These are phyloP conservation scores for Papilio demoleus DNA, from an alignment of 2,888 invertebrate species.

Conservation along the genomic window DNA sequence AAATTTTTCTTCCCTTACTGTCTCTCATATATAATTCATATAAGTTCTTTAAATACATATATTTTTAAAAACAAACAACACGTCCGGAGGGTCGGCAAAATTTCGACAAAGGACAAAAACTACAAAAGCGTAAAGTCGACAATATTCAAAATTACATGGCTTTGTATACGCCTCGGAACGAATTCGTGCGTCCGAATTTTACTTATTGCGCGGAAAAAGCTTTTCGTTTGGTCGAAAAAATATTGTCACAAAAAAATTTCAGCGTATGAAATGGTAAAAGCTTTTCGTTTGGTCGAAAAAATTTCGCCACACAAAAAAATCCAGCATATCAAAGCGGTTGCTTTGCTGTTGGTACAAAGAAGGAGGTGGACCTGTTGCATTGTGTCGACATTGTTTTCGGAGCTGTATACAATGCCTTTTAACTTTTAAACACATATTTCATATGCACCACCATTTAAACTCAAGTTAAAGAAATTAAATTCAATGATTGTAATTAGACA, in stretches of 20 bases:
- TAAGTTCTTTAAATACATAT: neutral
- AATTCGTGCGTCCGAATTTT: constrained; percentile 28
- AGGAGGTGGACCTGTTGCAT: constrained; percentile 15
- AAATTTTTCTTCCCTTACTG: no score
- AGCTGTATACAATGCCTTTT: neutral
- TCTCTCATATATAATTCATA: no score
- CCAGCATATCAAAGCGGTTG: constrained; percentile 23
- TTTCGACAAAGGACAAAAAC: constrained; percentile 19
- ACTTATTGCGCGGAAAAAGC: constrained; percentile 8
- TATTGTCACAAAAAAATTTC: constrained; percentile 13
- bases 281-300: constrained; percentile 27
- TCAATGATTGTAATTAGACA: no score
- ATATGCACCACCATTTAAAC: no score
- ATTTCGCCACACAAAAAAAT: constrained; percentile 17
- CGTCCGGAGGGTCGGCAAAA: constrained; percentile 12
- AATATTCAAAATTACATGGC: constrained; percentile 33
- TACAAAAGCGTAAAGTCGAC: constrained; percentile 11
- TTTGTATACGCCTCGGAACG: constrained; percentile 24
- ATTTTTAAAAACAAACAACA: neutral
- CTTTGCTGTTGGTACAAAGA: constrained; percentile 28
- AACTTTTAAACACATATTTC: no score
- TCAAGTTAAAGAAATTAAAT: no score
- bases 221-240: constrained; percentile 29
- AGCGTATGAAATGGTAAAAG: neutral
- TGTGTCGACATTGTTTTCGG: constrained; percentile 7